Base-by-base conservation (phyloP, 2,797 vertebrate genomes). In the Champsocephalus esox region DNA sequence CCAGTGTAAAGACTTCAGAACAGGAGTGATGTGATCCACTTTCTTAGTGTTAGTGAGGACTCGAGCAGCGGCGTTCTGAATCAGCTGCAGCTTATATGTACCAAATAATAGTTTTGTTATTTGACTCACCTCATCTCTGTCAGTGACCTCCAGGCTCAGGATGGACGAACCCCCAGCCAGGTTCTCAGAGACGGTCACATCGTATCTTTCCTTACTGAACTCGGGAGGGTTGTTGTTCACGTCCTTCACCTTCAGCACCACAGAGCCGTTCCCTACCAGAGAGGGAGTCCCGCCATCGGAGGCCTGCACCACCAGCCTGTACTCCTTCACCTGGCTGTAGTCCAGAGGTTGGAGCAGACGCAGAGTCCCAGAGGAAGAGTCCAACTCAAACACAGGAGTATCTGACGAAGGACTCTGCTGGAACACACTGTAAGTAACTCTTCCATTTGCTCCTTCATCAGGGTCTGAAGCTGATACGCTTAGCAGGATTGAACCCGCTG, bases 161-260 rank as follows among this genome's bases (percentile, higher is more conserved):
- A 96, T 41, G 61, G 91, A 88, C 13, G 90, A 85, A 3, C 93
- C 93, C 3, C 81, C 79, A 8, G 82, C 87, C 55, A 95, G 84
- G 83, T 94, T 96, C 85, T 96, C 96, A 64, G 77, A 68, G 38
- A 95, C 78, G 4, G 56, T 61, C 12, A 91, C 63, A 0, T 94
- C 16, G 3, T 95, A 94, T 51, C 0, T 62, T 8, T 84, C 71
- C 66, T 85, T 65, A 60, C 88, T 93, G 81, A 96, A 96, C 85
- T 90, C 75, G 4, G 96, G 95, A 2, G 89, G 83, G 55, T 95
- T 95, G 74, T 95, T 91, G 0, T 96, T 96, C 69, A 94, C 80
- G 0, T 96, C 94, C 59, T 81, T 21, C n/a, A 96, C 92, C 43
- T 0, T 41, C 72, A 96, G 82, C 45, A 72, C 70, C 71, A 96